Evolutionary conservation across 2,888 invertebrate genomes (phyloP), one percentile per base, ranked within the genome.

Genomic region (Sycophila texana): DNA sequence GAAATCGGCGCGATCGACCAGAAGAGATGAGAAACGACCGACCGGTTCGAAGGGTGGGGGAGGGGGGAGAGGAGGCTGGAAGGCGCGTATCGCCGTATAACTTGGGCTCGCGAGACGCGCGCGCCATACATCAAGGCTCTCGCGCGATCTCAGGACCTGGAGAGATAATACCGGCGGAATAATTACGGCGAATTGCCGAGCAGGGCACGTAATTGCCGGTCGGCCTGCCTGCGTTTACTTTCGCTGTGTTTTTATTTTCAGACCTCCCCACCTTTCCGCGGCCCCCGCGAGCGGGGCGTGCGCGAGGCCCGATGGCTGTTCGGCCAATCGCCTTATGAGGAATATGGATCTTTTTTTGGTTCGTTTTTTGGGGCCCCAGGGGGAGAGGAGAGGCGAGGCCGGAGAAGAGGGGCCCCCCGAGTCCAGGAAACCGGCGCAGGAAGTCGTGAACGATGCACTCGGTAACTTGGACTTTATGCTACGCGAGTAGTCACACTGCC

Each of bases 111-210:
- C 39, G 39, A 39, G 39, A 39, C 39, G 39, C 39, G 39, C 39
- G 51, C 26, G 58, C 30, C 73, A 67, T 77, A 74, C 78, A 63
- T 78, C 78, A 78, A 78, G 73, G 55, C 63, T 74, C 68, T 60
- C 18, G 68, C 73, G 61, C 68, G 60, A 78, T 78, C 55, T 73
- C 22, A 3, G 55, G 20, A 39, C 10, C 20, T 3, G 58, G 63
- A 67, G 18, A 83, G 84, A 86, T 86, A 86, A 85, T 85, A 82
- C 63, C 83, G 84, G 82, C 85, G 84, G 86, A 85, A 85, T 87
- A 86, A 86, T 86, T 86, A 86, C 84, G 83, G 86, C 83, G 85
- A 86, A 86, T 86, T 86, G 85, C 85, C 82, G 83, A 82, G 79
- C 84, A 65, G 63, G 76, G 67, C 26, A 65, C 58, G 57, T 66